These are phyloP conservation scores for Drosophila carrolli DNA, from an alignment of 1,140 invertebrate genomes.

Conservation along the genomic window DNA sequence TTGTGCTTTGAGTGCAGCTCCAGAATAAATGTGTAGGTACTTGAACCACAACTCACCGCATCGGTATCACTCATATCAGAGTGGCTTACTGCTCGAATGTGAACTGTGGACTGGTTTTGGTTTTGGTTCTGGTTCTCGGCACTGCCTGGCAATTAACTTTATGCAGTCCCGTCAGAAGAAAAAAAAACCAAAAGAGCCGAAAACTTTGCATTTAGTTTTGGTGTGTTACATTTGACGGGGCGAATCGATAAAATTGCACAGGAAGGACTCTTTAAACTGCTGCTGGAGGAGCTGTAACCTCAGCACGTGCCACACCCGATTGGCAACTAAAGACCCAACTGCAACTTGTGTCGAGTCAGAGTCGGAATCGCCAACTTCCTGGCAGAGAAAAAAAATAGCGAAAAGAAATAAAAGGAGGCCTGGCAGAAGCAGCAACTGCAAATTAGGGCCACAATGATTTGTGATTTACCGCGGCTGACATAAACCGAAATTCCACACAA, in stretches of 20 bases:
- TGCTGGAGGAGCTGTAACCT: constrained; percentile 33
- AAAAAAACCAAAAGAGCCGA: constrained; percentile 3
- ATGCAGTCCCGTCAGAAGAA: neutral
- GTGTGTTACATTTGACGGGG: constrained; percentile 27
- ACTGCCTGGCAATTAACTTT: constrained; percentile 65
- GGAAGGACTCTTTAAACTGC: constrained; percentile 42
- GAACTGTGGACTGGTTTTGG: constrained; percentile 3
- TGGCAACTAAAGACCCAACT: constrained; percentile 49
- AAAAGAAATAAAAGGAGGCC: constrained; percentile 13
- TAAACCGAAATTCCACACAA: constrained; percentile 60
- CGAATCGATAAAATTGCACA: constrained; percentile 73
- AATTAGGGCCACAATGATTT: constrained; percentile 68
- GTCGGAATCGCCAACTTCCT: constrained; percentile 46
- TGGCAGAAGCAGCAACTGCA: constrained; percentile 50
- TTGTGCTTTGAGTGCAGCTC: constrained; percentile 42
- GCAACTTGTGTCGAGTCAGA: constrained; percentile 56
- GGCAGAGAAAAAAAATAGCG: constrained; percentile 1
- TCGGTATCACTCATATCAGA: constrained; percentile 74
- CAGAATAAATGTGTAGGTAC: constrained; percentile 6
- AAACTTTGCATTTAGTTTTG: constrained; percentile 50
- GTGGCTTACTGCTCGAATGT: neutral
- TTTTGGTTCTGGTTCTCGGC: constrained; percentile 36
- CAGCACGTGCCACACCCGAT: constrained; percentile 62
- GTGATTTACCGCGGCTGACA: constrained; percentile 42
- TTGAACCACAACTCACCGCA: constrained; percentile 68